Percentiles rank a stretch among this genome's conserved stretches.
These are phyloP conservation scores for Aythya baeri DNA, from an alignment of 2,113 vertebrate species.

Conservation along the genomic window DNA sequence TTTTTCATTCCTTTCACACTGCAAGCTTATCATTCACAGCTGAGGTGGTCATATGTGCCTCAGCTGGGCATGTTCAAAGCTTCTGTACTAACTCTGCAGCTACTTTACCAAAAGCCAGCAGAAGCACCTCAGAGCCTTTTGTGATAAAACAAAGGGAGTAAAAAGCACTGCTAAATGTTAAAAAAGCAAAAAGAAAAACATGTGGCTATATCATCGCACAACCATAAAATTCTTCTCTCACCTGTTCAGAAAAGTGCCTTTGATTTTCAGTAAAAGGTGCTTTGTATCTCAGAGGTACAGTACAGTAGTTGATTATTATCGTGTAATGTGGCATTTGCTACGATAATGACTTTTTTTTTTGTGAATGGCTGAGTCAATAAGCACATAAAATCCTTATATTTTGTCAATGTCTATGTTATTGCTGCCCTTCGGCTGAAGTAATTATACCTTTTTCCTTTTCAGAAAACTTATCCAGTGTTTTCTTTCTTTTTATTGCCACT, in stretches of 20 bases:
- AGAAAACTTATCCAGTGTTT: slow-evolving; percentile 9
- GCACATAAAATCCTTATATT: slow-evolving; percentile 3
- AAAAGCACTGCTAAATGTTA: background rate
- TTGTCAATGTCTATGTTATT: slow-evolving; percentile 6
- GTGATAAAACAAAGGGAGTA: background rate
- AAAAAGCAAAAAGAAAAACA: background rate
- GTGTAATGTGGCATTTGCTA: slow-evolving; percentile 10
- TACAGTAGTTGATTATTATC: slow-evolving; percentile 40
- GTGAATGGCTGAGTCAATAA: slow-evolving; percentile 27
- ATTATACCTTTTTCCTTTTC: slow-evolving; percentile 5
- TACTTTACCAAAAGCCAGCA: background rate
- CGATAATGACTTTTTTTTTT: slow-evolving; percentile 18
- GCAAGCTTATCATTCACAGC: background rate
- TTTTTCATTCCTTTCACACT: background rate
- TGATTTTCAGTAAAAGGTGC: slow-evolving; percentile 38
- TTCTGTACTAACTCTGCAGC: background rate
- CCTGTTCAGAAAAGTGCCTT: background rate
- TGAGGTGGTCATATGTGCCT: background rate
- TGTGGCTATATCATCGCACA: background rate
- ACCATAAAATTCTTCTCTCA: background rate
- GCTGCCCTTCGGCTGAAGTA: background rate
- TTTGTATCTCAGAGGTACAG: slow-evolving; percentile 19
- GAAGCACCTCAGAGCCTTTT: background rate
- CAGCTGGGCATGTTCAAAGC: background rate
- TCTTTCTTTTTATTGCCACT: background rate